Evolutionary conservation across 1,140 invertebrate species (phyloP), one percentile per base, ranked within the genome.

Genomic region (Stegodyphus mimosarum): DNA sequence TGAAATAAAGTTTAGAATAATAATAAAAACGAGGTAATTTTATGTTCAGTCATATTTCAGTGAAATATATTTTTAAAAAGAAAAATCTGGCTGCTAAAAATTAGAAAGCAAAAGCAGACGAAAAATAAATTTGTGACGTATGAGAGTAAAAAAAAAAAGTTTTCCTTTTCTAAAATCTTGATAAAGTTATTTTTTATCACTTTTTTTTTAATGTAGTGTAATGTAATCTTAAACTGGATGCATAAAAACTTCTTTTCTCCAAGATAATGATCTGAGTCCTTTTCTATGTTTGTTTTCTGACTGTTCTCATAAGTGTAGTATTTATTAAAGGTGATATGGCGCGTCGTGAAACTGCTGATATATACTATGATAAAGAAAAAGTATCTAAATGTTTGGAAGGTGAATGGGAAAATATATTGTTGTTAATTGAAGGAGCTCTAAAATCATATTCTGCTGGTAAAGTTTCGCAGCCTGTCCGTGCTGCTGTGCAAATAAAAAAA

Each of bases 401-500:
- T 7, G 64, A 67, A 67, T 67, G 64, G 64, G 3, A 18, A 67
- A 15, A 17, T 17, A 10, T 60, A 60, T 9, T 60, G 9, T 9
- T 60, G 9, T 67, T 17, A n/a, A 17, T 67, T 15, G 64, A 67
- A 17, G 17, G n/a, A 67, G 1, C 64, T 15, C 17, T 67, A 17
- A 67, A 67, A n/a, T 67, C 64, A 2, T 67, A 67, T n/a, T 67
- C 64, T n/a, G 64, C 64, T 67, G 64, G 64, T n/a, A 67, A 67
- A 67, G 17, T 67, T 15, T 9, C 7, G 11, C 64, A 67, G 6
- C 64, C 64, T 15, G 17, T 67, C 7, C 9, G 64, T 7, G 7
- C 64, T 7, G 64, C 64, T 15, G n/a, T 67, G 7, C 13, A 9
- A 15, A n/a, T 67, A 7, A n/a, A 67, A 17, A 6, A 67, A 67